Conservation (phyloP, 1,140 invertebrate species). For the Drosophila orosa region DNA sequence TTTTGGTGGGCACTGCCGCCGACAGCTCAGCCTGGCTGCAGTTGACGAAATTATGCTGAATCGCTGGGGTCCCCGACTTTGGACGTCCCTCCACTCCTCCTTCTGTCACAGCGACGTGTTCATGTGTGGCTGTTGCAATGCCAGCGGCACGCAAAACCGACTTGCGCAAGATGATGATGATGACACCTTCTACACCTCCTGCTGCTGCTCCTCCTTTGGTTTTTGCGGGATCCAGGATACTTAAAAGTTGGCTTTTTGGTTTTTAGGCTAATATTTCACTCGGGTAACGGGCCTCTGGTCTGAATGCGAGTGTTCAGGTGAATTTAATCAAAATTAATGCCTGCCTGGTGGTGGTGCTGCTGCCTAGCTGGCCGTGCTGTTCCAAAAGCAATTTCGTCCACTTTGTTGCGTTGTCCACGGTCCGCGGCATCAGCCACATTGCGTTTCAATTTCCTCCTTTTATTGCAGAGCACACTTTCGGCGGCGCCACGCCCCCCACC, state of each 20-base stretch:
- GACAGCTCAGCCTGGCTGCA: slow-evolving; percentile 47
- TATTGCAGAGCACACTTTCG: slow-evolving; percentile 34
- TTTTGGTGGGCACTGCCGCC: slow-evolving; percentile 37
- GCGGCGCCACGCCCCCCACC: slow-evolving; percentile 27
- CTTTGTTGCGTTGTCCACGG: slow-evolving; percentile 79
- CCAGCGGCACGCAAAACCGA: slow-evolving; percentile 66
- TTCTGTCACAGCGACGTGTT: slow-evolving; percentile 67
- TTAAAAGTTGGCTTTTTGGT: slow-evolving; percentile 14
- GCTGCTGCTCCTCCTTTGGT: slow-evolving; percentile 10
- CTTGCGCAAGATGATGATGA: slow-evolving; percentile 32
- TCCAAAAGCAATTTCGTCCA: slow-evolving; percentile 81
- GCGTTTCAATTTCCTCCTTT: slow-evolving; percentile 70
- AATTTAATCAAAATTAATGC: slow-evolving; percentile 76
- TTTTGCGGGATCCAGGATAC: slow-evolving; percentile 6
- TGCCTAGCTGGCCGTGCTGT: slow-evolving; percentile 35
- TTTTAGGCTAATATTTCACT: slow-evolving; percentile 53
- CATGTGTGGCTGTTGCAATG: slow-evolving; percentile 72
- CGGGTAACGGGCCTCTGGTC: slow-evolving; percentile 3
- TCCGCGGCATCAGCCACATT: slow-evolving; percentile 78
- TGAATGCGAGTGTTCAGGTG: slow-evolving; percentile 44
- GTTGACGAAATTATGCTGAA: slow-evolving; percentile 69
- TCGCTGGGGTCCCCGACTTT: slow-evolving; percentile 28
- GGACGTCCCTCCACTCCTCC: slow-evolving; percentile 11
- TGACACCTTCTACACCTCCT: slow-evolving; percentile 4
- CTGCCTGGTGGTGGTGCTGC: slow-evolving; percentile 14